A percentile compares a stretch with the other conserved stretches of the same genome.
Conservation (phyloP, 2,888 invertebrate genomes). For the Dyspetes luteomarginatus region DNA sequence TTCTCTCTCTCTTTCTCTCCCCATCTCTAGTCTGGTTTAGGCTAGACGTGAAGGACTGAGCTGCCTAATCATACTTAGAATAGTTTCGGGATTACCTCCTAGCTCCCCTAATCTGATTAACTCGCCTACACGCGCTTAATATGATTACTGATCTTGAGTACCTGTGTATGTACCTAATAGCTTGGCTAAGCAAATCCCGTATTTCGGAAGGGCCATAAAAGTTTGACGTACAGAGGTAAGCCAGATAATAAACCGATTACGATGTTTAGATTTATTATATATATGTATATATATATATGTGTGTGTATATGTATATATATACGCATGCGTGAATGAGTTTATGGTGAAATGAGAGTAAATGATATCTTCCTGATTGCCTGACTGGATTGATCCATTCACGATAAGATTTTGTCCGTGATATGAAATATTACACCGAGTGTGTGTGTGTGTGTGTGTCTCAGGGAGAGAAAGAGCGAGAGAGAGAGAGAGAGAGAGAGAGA, state of each 20-base stretch:
- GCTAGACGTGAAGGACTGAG: slow-evolving; percentile 77
- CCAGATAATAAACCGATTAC: slow-evolving; percentile 76
- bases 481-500: too few species aligned
- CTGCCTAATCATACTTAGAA: slow-evolving; percentile 84
- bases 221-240: slow-evolving; percentile 78
- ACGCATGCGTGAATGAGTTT: slow-evolving; percentile 56
- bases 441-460: neutral
- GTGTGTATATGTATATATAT: too few species aligned
- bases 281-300: too few species aligned
- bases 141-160: slow-evolving; percentile 83
- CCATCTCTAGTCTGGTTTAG: slow-evolving; percentile 53
- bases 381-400: slow-evolving; percentile 15
- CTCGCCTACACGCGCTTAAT: slow-evolving; percentile 83
- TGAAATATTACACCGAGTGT: neutral
- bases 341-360: slow-evolving; percentile 40
- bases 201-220: slow-evolving; percentile 78
- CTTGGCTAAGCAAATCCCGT: slow-evolving; percentile 79
- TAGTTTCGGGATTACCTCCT: slow-evolving; percentile 83
- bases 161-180: slow-evolving; percentile 78
- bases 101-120: slow-evolving; percentile 83
- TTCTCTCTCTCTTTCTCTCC: slow-evolving; percentile 33
- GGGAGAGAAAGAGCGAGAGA: neutral
- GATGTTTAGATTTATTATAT: slow-evolving; percentile 62
- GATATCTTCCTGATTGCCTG: slow-evolving; percentile 2
- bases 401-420: slow-evolving; percentile 16